phyloP scores from a whole-genome alignment of 2,888 invertebrate genomes.

The Sicus ferrugineus region DNA sequence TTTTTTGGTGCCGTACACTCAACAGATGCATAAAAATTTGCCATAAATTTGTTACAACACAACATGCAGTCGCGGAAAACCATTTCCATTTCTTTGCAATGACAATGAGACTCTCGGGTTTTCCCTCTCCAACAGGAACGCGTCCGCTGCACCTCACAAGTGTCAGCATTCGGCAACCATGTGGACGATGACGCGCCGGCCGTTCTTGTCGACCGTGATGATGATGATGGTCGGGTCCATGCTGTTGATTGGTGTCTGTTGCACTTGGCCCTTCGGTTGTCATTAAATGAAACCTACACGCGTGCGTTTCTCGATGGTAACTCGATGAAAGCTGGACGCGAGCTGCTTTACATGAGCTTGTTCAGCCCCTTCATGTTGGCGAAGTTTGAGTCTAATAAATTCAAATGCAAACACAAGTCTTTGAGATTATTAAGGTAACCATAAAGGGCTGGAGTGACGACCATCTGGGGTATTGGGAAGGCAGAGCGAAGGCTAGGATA shows the following conservation, averaged over 20 bases:
- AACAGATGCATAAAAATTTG: slow-evolving; percentile 29
- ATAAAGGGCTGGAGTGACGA: slow-evolving; percentile 5
- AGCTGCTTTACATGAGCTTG: no score
- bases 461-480: no score
- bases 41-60: slow-evolving; percentile 27
- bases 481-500: no score
- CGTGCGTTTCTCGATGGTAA: background rate
- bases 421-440: slow-evolving; percentile 6
- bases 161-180: background rate
- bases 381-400: slow-evolving; percentile 31
- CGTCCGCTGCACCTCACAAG: background rate
- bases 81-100: slow-evolving; percentile 22
- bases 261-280: slow-evolving; percentile 25
- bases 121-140: background rate
- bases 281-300: slow-evolving; percentile 27
- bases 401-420: slow-evolving; percentile 16
- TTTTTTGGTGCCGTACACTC: background rate
- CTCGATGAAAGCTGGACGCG: background rate
- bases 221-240: background rate
- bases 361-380: slow-evolving; percentile 18
- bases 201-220: background rate
- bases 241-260: background rate
- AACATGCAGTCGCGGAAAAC: background rate
- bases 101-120: background rate
- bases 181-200: background rate